Evolutionary conservation across 1,140 invertebrate species (phyloP).

Genomic region (Agraylea sexmaculata): DNA sequence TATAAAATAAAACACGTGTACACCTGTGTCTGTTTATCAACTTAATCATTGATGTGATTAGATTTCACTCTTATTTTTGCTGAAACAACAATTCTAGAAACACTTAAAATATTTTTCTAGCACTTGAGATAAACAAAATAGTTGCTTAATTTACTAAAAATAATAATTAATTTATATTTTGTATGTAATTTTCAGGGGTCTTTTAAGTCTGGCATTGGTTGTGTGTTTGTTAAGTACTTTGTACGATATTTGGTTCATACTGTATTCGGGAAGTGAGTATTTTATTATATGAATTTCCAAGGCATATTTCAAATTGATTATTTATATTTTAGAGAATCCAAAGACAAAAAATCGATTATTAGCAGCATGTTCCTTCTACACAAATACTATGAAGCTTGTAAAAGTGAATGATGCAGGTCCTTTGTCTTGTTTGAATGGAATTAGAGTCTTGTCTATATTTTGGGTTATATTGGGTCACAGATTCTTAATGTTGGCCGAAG

Average conservation of each 20-base stretch:
- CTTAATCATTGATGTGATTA: no score
- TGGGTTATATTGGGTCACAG: slow-evolving; percentile 55
- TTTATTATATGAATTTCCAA: neutral
- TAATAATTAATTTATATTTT: no score
- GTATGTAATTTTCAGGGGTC: no score
- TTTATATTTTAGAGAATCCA: slow-evolving; percentile 21
- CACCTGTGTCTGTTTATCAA: no score
- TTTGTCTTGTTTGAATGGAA: slow-evolving; percentile 40
- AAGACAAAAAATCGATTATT: slow-evolving; percentile 22
- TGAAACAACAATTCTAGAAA: no score
- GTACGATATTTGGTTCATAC: neutral
- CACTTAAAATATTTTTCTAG: no score
- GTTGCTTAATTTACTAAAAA: no score
- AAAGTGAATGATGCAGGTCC: slow-evolving; percentile 21
- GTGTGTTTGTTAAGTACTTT: neutral
- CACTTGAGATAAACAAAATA: no score
- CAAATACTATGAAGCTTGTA: slow-evolving; percentile 25
- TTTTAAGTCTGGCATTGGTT: no score
- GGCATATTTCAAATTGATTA: slow-evolving; percentile 10
- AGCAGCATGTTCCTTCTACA: slow-evolving; percentile 28
- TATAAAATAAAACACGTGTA: no score
- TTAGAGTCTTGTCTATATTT: slow-evolving; percentile 47
- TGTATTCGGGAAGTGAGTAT: neutral
- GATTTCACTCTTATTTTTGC: no score
- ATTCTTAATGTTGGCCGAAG: slow-evolving; percentile 25